phyloP scores from a whole-genome alignment of 2,797 vertebrate species.

The Eulemur mongoz region DNA sequence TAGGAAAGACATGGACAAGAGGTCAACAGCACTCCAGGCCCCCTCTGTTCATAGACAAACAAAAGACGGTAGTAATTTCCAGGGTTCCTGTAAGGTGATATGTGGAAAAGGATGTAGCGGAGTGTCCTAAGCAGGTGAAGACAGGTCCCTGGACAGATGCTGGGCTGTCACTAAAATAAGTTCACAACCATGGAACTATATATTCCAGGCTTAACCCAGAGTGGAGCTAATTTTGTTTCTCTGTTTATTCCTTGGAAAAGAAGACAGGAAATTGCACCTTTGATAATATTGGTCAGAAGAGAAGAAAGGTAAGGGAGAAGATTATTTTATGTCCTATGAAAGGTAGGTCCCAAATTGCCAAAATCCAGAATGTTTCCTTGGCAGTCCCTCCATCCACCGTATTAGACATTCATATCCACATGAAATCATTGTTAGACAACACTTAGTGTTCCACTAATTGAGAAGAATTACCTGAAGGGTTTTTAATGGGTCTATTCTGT shows the following conservation, averaged over 20 bases:
- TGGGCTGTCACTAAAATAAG: not conserved
- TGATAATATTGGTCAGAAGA: not conserved
- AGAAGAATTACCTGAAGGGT: not conserved
- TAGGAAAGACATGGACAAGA: not conserved
- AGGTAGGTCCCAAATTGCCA: not conserved
- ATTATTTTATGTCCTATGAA: constrained; percentile 24
- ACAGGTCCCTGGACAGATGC: not conserved
- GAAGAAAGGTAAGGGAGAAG: not conserved
- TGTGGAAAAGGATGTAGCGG: not conserved
- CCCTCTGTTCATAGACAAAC: not conserved
- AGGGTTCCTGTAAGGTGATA: not conserved
- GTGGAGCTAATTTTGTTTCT: not conserved
- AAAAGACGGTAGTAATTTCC: not conserved
- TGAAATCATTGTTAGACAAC: not conserved
- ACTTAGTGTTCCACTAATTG: not conserved
- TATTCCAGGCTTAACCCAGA: not conserved
- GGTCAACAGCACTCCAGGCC: not conserved
- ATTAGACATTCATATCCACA: not conserved
- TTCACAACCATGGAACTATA: not conserved
- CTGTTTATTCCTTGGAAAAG: constrained; percentile 6
- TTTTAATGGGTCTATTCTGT: not conserved
- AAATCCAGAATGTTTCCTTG: constrained; percentile 1
- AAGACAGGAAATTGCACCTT: not conserved
- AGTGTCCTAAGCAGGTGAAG: not conserved
- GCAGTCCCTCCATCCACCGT: not conserved